Conservation (phyloP, 1,140 invertebrate genomes). For the Lasioglossum albipes region DNA sequence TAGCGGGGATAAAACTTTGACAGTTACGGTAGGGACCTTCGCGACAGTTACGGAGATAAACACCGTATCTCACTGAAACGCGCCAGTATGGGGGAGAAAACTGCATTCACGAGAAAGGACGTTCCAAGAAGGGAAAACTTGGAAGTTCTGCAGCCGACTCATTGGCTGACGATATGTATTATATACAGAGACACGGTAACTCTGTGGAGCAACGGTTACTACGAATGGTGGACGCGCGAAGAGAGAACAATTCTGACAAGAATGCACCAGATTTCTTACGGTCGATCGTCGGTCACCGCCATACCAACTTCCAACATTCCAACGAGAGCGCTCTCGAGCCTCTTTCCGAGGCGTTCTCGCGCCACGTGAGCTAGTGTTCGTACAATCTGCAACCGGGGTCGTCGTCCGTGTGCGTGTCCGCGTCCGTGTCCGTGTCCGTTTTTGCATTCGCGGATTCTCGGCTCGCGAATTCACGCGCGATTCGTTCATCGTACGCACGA, state of each 20-base stretch:
- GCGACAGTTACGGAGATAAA: too few relatives aligned
- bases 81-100: too few relatives aligned
- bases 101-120: too few relatives aligned
- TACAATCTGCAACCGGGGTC: slow-evolving; percentile 24
- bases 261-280: slow-evolving; percentile 55
- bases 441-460: slow-evolving; percentile 31
- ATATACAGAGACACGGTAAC: slow-evolving; percentile 10
- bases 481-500: not conserved
- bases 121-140: not conserved
- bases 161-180: not conserved
- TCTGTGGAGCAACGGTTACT: slow-evolving; percentile 10
- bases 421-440: slow-evolving; percentile 47
- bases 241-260: slow-evolving; percentile 50
- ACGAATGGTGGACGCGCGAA: slow-evolving; percentile 33
- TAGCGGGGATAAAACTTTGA: too few relatives aligned
- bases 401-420: slow-evolving; percentile 36
- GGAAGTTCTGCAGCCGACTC: not conserved
- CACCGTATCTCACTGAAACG: too few relatives aligned
- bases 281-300: slow-evolving; percentile 64
- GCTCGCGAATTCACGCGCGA: not conserved
- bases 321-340: slow-evolving; percentile 49
- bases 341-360: slow-evolving; percentile 31
- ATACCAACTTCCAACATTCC: slow-evolving; percentile 67
- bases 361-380: slow-evolving; percentile 27
- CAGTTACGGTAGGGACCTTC: too few relatives aligned